Conservation (phyloP, 2,113 vertebrate genomes). For the Dromiciops gliroides region DNA sequence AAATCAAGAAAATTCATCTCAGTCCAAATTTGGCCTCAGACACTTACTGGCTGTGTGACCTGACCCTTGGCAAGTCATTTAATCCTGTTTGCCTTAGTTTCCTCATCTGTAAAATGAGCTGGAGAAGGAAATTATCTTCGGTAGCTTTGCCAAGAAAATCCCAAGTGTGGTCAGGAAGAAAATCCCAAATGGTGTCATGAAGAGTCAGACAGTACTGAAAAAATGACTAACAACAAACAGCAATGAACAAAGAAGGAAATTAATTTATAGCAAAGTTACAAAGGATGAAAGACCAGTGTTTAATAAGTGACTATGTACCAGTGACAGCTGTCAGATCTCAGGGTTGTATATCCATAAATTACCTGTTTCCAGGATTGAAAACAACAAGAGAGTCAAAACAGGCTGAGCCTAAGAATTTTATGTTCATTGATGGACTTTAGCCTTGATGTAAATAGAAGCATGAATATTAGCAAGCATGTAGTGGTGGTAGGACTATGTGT, state of each 20-base stretch:
- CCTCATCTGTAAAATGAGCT: not conserved
- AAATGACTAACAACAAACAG: not conserved
- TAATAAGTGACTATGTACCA: not conserved
- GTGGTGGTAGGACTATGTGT: no score
- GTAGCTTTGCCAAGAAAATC: not conserved
- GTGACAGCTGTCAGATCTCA: not conserved
- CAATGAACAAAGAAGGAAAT: not conserved
- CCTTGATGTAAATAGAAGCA: not conserved
- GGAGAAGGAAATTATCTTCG: not conserved
- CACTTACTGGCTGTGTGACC: not conserved
- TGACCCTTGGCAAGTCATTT: not conserved
- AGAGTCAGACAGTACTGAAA: not conserved
- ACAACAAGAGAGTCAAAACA: not conserved
- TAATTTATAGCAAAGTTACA: not conserved
- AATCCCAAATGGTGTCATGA: no score
- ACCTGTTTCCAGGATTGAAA: not conserved
- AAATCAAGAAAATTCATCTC: not conserved
- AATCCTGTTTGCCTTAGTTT: not conserved
- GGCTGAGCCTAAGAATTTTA: not conserved
- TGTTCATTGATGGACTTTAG: not conserved
- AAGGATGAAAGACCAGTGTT: not conserved
- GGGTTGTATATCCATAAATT: not conserved
- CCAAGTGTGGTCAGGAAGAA: no score
- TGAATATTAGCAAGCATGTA: not conserved
- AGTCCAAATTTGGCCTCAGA: not conserved